Evolutionary conservation across 2,888 invertebrate species (phyloP).

Genomic region (Cataglyphis albicans): DNA sequence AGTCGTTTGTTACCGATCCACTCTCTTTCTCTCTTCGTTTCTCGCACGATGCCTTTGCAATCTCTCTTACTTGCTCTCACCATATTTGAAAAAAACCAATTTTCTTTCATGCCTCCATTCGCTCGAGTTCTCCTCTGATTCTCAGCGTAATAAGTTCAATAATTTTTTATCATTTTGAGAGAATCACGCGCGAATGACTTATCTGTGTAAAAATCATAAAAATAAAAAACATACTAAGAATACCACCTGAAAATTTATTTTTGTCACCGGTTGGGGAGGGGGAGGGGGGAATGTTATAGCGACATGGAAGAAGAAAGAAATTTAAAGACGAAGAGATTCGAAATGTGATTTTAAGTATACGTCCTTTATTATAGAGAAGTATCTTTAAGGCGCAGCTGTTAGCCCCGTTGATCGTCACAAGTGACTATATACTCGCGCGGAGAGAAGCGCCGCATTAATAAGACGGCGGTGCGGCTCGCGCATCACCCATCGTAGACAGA

Average conservation of each 20-base stretch:
- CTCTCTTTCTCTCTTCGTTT: conserved; percentile 34
- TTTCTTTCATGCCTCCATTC: conserved; percentile 51
- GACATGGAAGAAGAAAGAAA: conserved; percentile 12
- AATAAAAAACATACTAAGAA: no score
- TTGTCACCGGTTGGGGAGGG: neutral
- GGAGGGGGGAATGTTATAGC: neutral
- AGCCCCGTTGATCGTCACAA: conserved; percentile 68
- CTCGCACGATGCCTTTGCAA: conserved; percentile 23
- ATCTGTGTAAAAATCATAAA: neutral
- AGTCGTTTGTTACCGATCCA: conserved; percentile 84
- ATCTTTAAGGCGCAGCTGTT: conserved; percentile 75
- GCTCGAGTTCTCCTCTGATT: conserved; percentile 34
- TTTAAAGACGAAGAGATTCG: conserved; percentile 6
- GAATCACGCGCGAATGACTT: neutral
- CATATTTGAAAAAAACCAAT: conserved; percentile 68
- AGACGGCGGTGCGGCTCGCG: conserved; percentile 69
- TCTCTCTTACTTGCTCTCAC: conserved; percentile 32
- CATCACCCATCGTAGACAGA: conserved; percentile 68
- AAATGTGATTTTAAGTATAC: conserved; percentile 55
- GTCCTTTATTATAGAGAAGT: conserved; percentile 62
- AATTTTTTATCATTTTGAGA: conserved; percentile 9
- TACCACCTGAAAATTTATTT: neutral
- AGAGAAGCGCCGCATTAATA: conserved; percentile 77
- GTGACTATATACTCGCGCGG: conserved; percentile 51
- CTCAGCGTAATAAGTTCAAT: conserved; percentile 24